Evolutionary conservation across 2,888 invertebrate genomes (phyloP).

Genomic region (Lepas anatifera): DNA sequence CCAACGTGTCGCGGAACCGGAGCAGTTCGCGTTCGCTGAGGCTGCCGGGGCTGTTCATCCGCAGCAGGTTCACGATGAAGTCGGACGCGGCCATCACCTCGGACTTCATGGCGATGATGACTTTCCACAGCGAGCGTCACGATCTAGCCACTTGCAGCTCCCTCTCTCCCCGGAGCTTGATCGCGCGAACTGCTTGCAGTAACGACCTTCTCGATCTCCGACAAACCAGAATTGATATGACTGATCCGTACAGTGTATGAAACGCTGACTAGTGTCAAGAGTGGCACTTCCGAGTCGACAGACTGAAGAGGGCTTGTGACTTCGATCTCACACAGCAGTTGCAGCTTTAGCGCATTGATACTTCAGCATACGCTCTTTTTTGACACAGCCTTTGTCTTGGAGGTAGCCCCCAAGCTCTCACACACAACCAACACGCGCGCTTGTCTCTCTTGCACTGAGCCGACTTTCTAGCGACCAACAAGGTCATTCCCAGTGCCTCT

Average conservation of each 20-base stretch:
- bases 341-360: neutral
- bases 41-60: slow-evolving; percentile 29
- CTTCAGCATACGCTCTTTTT: neutral
- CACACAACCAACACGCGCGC: neutral
- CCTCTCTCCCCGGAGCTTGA: too few species aligned
- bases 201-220: too few species aligned
- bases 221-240: slow-evolving; percentile 7
- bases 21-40: slow-evolving; percentile 34
- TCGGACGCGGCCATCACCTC: slow-evolving; percentile 42
- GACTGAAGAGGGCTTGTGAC: neutral
- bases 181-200: too few species aligned
- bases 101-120: slow-evolving; percentile 34
- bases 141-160: too few species aligned
- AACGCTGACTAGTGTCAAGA: neutral
- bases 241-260: neutral
- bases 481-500: neutral
- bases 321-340: neutral
- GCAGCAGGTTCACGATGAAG: slow-evolving; percentile 40
- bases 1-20: slow-evolving; percentile 37
- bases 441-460: neutral
- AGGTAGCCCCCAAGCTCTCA: neutral
- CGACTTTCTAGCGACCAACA: neutral
- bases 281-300: neutral
- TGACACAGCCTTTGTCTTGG: neutral
- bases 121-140: neutral